These are phyloP conservation scores for Ursus arctos DNA, from an alignment of 2,113 vertebrate species.

Conservation along the genomic window DNA sequence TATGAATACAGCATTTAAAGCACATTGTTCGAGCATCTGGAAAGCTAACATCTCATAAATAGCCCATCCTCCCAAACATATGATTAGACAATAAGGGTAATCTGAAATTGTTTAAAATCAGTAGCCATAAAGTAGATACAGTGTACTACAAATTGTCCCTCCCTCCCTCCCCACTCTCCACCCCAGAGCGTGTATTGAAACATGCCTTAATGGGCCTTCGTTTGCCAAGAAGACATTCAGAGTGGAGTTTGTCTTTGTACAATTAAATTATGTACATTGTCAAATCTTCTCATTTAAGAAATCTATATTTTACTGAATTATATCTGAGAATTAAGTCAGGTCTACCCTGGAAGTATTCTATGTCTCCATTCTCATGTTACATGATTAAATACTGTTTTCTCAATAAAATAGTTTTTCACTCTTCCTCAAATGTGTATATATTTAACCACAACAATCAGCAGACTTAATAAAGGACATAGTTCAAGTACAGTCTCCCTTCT, in stretches of 20 bases:
- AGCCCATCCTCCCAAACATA: conserved; percentile 88
- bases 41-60: conserved; percentile 88
- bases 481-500: conserved; percentile 29
- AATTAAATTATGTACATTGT: conserved; percentile 80
- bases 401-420: conserved; percentile 63
- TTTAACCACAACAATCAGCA: conserved; percentile 3
- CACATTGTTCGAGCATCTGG: conserved; percentile 90
- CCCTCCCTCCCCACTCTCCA: conserved; percentile 75
- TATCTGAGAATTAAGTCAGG: conserved; percentile 61
- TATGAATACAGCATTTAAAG: conserved; percentile 87
- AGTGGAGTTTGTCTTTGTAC: conserved; percentile 75
- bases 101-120: conserved; percentile 86
- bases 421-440: conserved; percentile 23
- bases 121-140: conserved; percentile 82
- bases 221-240: conserved; percentile 79
- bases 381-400: conserved; percentile 58
- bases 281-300: conserved; percentile 81
- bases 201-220: conserved; percentile 74
- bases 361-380: background rate
- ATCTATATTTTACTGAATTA: conserved; percentile 76
- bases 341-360: conserved; percentile 30
- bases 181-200: conserved; percentile 73
- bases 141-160: conserved; percentile 75
- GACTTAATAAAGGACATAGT: conserved; percentile 34
- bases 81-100: conserved; percentile 90